Percentiles rank a stretch among this genome's conserved stretches.
Conservation (phyloP, 1,140 invertebrate species). For the Drosophila ironensis region DNA sequence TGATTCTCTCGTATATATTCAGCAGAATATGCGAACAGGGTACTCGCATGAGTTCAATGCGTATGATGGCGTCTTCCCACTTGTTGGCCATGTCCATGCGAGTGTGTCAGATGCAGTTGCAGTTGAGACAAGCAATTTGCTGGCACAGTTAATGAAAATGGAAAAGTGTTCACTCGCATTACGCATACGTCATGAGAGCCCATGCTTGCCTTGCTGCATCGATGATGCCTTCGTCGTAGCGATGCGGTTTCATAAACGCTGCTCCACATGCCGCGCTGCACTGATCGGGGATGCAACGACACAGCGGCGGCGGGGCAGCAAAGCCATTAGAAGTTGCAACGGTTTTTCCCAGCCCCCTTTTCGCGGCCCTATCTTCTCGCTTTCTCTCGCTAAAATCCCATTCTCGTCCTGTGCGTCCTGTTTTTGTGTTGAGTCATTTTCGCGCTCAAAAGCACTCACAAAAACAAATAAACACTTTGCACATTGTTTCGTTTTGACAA, state of each 20-base stretch:
- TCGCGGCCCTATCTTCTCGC: not conserved
- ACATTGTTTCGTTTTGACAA: conserved; percentile 80
- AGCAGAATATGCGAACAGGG: too few relatives aligned
- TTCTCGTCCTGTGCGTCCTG: conserved; percentile 16
- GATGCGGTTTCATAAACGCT: conserved; percentile 75
- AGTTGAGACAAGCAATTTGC: conserved; percentile 52
- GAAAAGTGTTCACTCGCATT: conserved; percentile 51
- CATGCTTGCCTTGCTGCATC: conserved; percentile 42
- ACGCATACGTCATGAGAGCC: conserved; percentile 58
- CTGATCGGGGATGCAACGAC: conserved; percentile 46
- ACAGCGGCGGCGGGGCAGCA: conserved; percentile 41
- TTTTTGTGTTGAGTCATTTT: conserved; percentile 61
- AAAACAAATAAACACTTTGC: conserved; percentile 80
- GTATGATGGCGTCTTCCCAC: not conserved
- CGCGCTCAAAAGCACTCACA: conserved; percentile 73
- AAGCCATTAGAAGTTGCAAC: conserved; percentile 76
- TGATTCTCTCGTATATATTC: too few relatives aligned
- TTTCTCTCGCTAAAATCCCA: not conserved
- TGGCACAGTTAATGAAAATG: conserved; percentile 69
- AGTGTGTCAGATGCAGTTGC: conserved; percentile 5
- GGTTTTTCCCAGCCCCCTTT: conserved; percentile 23
- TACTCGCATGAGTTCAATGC: not conserved
- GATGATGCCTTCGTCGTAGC: conserved; percentile 61
- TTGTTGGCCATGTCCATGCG: not conserved
- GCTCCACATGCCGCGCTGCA: conserved; percentile 64